These are phyloP conservation scores for Myotis planiceps DNA, from an alignment of 2,797 vertebrate species.

Conservation along the genomic window DNA sequence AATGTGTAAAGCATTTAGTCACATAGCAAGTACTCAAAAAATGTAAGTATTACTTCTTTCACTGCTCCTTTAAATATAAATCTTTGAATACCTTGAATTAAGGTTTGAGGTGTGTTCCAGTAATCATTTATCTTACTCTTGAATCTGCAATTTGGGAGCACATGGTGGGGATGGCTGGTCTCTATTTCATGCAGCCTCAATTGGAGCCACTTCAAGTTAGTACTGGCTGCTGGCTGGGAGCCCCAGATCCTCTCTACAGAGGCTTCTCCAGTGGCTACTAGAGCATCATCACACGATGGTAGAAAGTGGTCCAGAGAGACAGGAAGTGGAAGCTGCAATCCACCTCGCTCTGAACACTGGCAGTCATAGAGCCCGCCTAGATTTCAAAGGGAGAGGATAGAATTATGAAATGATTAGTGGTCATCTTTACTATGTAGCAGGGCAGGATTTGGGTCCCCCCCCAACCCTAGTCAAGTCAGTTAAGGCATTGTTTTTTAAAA, in stretches of 20 bases:
- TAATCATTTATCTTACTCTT: neutral
- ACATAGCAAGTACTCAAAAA: neutral
- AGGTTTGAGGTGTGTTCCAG: neutral
- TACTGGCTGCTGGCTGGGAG: neutral
- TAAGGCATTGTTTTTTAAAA: neutral
- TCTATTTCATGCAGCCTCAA: neutral
- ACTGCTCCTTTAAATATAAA: neutral
- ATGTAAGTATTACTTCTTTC: neutral
- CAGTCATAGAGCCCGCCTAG: neutral
- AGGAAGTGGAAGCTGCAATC: neutral
- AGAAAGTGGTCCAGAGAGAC: neutral
- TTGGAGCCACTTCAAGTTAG: neutral
- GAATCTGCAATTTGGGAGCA: neutral
- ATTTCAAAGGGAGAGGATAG: neutral
- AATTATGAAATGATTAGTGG: neutral
- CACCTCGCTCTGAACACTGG: neutral
- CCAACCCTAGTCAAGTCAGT: neutral
- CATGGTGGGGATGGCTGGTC: neutral
- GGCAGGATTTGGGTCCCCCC: neutral
- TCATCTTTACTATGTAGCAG: neutral
- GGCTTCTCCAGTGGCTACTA: neutral
- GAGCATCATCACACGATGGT: neutral
- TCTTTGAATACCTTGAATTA: neutral
- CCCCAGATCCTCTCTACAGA: neutral
- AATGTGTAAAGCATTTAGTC: neutral